Percentiles rank a stretch among this genome's conserved stretches.
Evolutionary conservation across 1,140 invertebrate genomes (phyloP).

Genomic region (Physella acuta): DNA sequence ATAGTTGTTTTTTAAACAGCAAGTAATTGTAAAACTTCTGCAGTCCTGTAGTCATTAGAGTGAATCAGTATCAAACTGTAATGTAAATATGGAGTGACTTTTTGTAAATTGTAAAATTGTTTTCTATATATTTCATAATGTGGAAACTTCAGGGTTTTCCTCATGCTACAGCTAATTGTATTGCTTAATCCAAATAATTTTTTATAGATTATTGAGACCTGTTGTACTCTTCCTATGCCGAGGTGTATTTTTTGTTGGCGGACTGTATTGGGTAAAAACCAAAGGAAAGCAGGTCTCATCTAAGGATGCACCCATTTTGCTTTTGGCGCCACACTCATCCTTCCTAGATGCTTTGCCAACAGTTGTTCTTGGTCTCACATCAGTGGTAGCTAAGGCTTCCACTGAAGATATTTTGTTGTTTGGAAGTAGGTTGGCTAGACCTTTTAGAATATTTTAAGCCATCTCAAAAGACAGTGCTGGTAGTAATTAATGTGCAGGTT

Average conservation of each 20-base stretch:
- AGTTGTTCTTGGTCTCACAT: slow-evolving; percentile 74
- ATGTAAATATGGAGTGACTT: no score
- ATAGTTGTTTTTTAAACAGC: no score
- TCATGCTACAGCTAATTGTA: no score
- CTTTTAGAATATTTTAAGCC: no score
- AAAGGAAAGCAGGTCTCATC: slow-evolving; percentile 69
- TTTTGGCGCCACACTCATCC: slow-evolving; percentile 86
- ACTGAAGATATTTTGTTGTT: slow-evolving; percentile 78
- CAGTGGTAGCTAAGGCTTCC: slow-evolving; percentile 84
- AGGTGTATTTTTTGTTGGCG: slow-evolving; percentile 75
- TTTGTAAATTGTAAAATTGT: no score
- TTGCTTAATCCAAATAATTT: no score
- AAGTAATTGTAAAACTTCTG: no score
- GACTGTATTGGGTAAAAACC: slow-evolving; percentile 75
- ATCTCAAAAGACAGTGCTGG: slow-evolving; percentile 1
- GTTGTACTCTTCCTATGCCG: slow-evolving; percentile 59
- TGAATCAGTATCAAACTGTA: no score
- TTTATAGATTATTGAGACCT: slow-evolving; percentile 49
- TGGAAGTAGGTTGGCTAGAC: slow-evolving; percentile 79
- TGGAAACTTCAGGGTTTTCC: no score
- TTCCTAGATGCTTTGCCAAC: slow-evolving; percentile 86
- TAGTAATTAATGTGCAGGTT: background rate
- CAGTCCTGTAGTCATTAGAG: no score
- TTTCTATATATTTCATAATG: no score
- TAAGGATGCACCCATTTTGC: slow-evolving; percentile 80